phyloP scores from a whole-genome alignment of 2,888 invertebrate species.

The Deilephila elpenor region DNA sequence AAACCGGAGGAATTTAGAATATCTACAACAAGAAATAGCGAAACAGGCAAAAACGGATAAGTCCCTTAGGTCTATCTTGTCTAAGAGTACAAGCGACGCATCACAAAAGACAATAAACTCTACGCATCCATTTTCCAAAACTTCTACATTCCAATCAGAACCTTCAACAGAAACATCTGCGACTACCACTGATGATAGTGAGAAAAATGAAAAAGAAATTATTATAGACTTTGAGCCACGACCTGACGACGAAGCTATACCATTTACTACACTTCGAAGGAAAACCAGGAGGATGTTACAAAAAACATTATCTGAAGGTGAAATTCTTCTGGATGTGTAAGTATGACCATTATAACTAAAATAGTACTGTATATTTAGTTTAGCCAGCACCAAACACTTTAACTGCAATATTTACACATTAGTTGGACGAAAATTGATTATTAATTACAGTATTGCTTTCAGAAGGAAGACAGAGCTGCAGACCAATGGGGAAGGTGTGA shows the following conservation, averaged over 20 bases:
- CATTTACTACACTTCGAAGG: conserved; percentile 82
- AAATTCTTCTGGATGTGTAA: conserved; percentile 87
- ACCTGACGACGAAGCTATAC: conserved; percentile 86
- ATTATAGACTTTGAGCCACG: conserved; percentile 95
- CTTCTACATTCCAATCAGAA: conserved; percentile 82
- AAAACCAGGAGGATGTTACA: conserved; percentile 85
- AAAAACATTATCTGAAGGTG: conserved; percentile 92
- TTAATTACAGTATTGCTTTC: conserved; percentile 35
- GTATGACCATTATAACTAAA: conserved; percentile 43
- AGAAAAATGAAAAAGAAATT: conserved; percentile 90
- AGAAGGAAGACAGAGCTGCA: conserved; percentile 80
- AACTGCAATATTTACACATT: background rate
- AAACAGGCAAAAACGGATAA: conserved; percentile 76
- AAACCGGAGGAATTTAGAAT: conserved; percentile 80
- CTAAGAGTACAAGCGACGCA: conserved; percentile 77
- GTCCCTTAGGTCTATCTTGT: conserved; percentile 71
- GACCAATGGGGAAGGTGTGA: conserved; percentile 75
- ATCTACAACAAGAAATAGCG: conserved; percentile 81
- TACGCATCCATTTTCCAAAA: conserved; percentile 76
- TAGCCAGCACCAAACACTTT: background rate
- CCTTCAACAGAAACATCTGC: conserved; percentile 81
- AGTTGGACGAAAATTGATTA: background rate
- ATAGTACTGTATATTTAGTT: conserved; percentile 5
- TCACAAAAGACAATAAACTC: conserved; percentile 76
- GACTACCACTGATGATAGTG: conserved; percentile 82